A percentile compares a stretch with the other conserved stretches of the same genome.
These are phyloP conservation scores for Drosophila gunungcola DNA, from an alignment of 1,140 invertebrate genomes.

Conservation along the genomic window DNA sequence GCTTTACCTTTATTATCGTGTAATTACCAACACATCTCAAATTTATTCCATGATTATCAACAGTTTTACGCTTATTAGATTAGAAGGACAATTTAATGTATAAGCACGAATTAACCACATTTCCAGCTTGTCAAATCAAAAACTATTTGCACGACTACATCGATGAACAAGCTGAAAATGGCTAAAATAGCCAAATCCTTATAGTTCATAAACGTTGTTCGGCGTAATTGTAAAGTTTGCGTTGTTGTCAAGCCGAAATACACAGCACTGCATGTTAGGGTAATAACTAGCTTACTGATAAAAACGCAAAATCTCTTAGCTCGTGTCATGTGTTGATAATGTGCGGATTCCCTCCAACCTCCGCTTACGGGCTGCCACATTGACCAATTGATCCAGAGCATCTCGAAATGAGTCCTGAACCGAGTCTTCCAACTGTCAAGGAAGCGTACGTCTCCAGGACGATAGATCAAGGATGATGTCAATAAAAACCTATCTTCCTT, in stretches of 20 bases:
- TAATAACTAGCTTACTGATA: constrained; percentile 20
- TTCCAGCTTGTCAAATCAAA: background rate
- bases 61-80: background rate
- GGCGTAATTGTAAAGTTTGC: constrained; percentile 17
- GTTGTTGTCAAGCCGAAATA: constrained; percentile 10
- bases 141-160: background rate
- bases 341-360: constrained; percentile 32
- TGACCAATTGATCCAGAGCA: constrained; percentile 47
- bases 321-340: constrained; percentile 25
- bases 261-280: background rate
- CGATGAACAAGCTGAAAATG: background rate
- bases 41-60: constrained; percentile 17
- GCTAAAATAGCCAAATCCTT: background rate
- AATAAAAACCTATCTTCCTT: constrained; percentile 11
- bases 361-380: constrained; percentile 55
- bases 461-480: constrained; percentile 20
- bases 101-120: background rate
- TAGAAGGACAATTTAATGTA: background rate
- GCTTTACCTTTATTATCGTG: constrained; percentile 4
- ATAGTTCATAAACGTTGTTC: background rate
- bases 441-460: background rate
- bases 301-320: constrained; percentile 45
- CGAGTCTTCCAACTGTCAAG: constrained; percentile 9
- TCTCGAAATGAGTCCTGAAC: constrained; percentile 23
- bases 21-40: background rate